Conservation (phyloP, 2,797 vertebrate genomes). For the Labeo calbasu region DNA sequence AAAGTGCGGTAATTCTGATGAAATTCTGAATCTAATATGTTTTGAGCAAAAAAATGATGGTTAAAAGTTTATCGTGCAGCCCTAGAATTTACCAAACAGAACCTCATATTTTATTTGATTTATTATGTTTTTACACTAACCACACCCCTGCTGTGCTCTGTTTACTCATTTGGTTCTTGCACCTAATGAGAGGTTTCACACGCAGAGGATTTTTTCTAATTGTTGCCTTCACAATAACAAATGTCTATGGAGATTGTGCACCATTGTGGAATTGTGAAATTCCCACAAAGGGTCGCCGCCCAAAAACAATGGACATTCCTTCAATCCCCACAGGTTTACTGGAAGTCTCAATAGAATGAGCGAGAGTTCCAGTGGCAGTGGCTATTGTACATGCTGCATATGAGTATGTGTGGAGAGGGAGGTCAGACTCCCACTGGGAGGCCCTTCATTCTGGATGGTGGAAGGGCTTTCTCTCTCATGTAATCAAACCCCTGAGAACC, state of each 20-base stretch:
- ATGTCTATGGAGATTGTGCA: constrained; percentile 56
- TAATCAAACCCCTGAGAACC: constrained; percentile 79
- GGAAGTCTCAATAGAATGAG: constrained; percentile 66
- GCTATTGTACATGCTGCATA: constrained; percentile 73
- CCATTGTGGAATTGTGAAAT: constrained; percentile 77
- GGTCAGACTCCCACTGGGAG: constrained; percentile 56
- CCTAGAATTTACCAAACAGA: background rate
- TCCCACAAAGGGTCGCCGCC: constrained; percentile 76
- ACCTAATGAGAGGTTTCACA: constrained; percentile 71
- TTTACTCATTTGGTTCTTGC: constrained; percentile 75
- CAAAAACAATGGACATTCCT: constrained; percentile 82
- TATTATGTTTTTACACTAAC: background rate
- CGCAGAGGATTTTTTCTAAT: constrained; percentile 73
- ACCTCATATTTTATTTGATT: background rate
- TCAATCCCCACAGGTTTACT: constrained; percentile 75
- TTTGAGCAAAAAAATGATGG: background rate
- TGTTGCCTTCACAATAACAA: constrained; percentile 69
- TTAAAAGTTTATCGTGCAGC: background rate
- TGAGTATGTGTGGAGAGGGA: constrained; percentile 52
- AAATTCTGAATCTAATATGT: background rate
- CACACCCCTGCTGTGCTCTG: background rate
- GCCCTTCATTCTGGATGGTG: constrained; percentile 61
- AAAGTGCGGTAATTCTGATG: background rate
- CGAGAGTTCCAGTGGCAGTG: constrained; percentile 73
- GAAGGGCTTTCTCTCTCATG: constrained; percentile 68